Conservation (phyloP, 2,113 vertebrate genomes). For the Leucopternis melanops region DNA sequence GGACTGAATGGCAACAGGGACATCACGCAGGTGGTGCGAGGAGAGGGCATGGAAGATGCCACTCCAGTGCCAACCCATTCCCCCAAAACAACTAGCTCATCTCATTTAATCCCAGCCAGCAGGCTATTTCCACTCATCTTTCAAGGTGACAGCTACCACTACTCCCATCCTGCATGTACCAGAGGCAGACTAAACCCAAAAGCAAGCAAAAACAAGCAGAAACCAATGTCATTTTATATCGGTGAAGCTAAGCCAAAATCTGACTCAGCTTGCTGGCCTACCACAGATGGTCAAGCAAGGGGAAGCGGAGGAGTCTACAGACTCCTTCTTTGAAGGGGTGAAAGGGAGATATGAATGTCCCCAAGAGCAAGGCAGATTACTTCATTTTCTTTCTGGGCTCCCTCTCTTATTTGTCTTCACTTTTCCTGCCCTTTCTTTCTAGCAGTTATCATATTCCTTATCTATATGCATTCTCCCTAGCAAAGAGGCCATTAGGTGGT, state of each 20-base stretch:
- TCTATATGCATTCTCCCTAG: not conserved
- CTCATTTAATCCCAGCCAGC: not conserved
- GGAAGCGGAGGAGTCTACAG: not conserved
- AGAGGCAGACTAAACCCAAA: not conserved
- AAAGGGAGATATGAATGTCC: not conserved
- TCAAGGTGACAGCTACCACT: not conserved
- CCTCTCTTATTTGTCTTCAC: not conserved
- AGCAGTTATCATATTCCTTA: not conserved
- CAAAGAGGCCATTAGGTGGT: not conserved
- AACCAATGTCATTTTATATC: not conserved
- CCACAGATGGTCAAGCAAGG: not conserved
- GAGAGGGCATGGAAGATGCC: not conserved
- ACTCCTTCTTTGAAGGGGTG: not conserved
- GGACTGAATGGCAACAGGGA: not conserved
- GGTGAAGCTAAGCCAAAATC: not conserved
- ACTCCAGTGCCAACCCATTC: not conserved
- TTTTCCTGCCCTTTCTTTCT: not conserved
- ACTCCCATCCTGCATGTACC: not conserved
- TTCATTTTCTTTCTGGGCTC: not conserved
- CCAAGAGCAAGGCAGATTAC: not conserved
- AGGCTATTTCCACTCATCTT: not conserved
- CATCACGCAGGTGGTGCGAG: fast-evolving
- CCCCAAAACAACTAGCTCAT: not conserved
- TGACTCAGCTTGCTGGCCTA: not conserved
- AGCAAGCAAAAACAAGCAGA: not conserved